phyloP scores from a whole-genome alignment of 2,888 invertebrate genomes.

The Apamea anceps region DNA sequence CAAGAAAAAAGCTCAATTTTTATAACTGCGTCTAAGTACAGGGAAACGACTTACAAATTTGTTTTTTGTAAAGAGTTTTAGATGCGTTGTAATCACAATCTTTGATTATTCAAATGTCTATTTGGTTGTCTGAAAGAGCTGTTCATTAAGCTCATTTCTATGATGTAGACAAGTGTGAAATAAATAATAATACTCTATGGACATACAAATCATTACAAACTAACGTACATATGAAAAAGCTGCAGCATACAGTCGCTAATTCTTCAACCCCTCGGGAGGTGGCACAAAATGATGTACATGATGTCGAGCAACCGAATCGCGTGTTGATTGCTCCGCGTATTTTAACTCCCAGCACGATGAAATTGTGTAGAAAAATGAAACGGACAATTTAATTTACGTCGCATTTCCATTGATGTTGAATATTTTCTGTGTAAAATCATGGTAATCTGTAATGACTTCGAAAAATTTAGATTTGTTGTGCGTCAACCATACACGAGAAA shows the following conservation, averaged over 20 bases:
- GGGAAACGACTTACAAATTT: neutral
- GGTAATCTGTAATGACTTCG: neutral
- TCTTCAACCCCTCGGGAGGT: conserved; percentile 47
- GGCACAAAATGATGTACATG: conserved; percentile 57
- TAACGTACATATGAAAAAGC: conserved; percentile 30
- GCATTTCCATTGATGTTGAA: conserved; percentile 23
- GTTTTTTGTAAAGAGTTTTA: neutral
- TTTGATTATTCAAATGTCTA: neutral
- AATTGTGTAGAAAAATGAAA: conserved; percentile 55
- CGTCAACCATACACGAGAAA: neutral
- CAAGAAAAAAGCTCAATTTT: neutral
- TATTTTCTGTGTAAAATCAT: conserved; percentile 20
- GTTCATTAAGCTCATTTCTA: neutral
- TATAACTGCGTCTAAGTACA: neutral
- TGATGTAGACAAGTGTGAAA: neutral
- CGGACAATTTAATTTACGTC: conserved; percentile 44
- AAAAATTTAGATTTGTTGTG: neutral
- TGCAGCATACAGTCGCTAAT: conserved; percentile 51
- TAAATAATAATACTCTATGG: conserved; percentile 1
- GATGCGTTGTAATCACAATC: neutral
- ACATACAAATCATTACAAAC: conserved; percentile 37
- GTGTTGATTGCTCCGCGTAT: conserved; percentile 65
- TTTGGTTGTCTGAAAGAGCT: neutral
- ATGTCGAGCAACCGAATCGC: conserved; percentile 56
- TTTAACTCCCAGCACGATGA: conserved; percentile 60